Evolutionary conservation across 2,888 invertebrate species (phyloP).

Genomic region (Nebria brevicollis): DNA sequence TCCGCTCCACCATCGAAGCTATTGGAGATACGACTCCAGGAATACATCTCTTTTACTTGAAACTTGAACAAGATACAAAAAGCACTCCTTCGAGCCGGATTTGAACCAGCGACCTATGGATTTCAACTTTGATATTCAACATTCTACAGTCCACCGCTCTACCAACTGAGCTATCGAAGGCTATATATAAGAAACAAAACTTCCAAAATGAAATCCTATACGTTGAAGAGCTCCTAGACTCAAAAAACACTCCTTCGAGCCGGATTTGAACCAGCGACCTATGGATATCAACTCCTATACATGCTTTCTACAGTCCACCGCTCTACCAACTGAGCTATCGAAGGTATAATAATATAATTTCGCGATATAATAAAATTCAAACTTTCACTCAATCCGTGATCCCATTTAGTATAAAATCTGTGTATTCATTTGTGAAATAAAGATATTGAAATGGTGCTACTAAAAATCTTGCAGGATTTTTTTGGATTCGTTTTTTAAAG

Average conservation of each 20-base stretch:
- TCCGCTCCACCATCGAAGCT: conserved; percentile 61
- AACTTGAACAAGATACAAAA: too few relatives aligned
- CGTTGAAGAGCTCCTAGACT: too few relatives aligned
- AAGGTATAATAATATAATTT: background rate
- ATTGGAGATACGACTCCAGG: conserved; percentile 54
- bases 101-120: conserved; percentile 46
- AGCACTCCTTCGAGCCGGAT: conserved; percentile 42
- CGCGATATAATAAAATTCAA: background rate
- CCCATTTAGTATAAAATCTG: too few relatives aligned
- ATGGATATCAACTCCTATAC: conserved; percentile 14
- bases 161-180: conserved; percentile 61
- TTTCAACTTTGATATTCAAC: background rate
- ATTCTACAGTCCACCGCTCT: conserved; percentile 60
- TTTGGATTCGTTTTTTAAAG: too few relatives aligned
- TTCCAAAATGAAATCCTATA: too few relatives aligned
- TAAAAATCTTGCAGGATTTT: too few relatives aligned
- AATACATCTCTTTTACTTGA: too few relatives aligned
- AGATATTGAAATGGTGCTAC: too few relatives aligned
- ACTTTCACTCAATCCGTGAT: background rate
- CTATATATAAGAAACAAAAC: conserved; percentile 23
- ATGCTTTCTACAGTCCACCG: background rate
- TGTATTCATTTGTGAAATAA: too few relatives aligned
- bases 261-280: conserved; percentile 39
- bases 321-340: background rate
- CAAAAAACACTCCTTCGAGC: conserved; percentile 29